Evolutionary conservation across 2,888 invertebrate species (phyloP), one percentile per base, ranked within the genome.

Genomic region (Frankliniella fusca): DNA sequence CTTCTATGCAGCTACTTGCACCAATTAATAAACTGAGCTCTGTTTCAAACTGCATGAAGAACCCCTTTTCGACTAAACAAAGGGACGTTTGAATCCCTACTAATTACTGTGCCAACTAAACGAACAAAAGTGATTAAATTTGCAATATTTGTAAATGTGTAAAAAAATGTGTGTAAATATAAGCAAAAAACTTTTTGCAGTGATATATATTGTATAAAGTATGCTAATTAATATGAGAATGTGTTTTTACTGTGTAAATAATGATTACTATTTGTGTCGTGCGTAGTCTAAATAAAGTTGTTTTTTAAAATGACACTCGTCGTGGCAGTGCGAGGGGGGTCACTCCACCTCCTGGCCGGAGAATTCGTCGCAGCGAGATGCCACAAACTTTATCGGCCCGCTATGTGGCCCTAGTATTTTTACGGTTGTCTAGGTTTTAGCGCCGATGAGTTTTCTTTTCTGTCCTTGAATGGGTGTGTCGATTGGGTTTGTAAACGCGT

Each of bases 121-220:
- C 70, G 27, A 76, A 76, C 70, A 76, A 76, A 54, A 76, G 70
- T 76, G 70, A 76, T 76, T 76, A 76, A 76, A 76, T 76, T 76
- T 76, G 70, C 70, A 76, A 76, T 76, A 76, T 76, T 76, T 76
- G 70, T 76, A 76, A 76, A 76, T 76, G 70, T 76, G 70, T 76
- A 23, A 23, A 76, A 76, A 76, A 76, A 76, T 76, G 70, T 76
- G 70, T 76, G 70, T 76, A 76, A 76, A 76, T 76, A 76, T 76
- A 76, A 76, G 70, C 70, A 76, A 76, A 76, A 76, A 76, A 12
- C 54, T 76, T 76, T 76, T 76, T 76, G 70, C 70, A 76, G 70
- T 76, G 70, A 76, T 76, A 76, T 76, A 76, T 76, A 76, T 76
- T 76, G 70, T 76, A 76, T 76, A 76, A 76, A 76, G 70, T 76